Percentiles rank a stretch among this genome's conserved stretches.
These are phyloP conservation scores for Meiosimyza decipiens DNA, from an alignment of 2,888 invertebrate genomes.

Conservation along the genomic window DNA sequence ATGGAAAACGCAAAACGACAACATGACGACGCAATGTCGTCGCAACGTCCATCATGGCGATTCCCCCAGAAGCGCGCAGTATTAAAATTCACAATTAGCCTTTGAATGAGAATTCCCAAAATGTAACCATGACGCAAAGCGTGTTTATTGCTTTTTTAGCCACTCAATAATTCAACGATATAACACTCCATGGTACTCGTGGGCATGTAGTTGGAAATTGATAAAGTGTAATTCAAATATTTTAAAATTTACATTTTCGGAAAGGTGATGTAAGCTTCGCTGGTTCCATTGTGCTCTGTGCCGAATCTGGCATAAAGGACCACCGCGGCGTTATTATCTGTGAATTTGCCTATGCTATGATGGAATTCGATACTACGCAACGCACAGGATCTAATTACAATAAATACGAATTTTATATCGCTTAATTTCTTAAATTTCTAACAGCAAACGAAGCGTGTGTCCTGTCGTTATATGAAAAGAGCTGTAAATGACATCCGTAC, in stretches of 20 bases:
- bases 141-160: conserved; percentile 47
- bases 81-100: conserved; percentile 60
- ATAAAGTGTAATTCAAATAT: conserved; percentile 13
- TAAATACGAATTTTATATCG: conserved; percentile 8
- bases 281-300: conserved; percentile 35
- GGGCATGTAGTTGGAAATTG: background rate
- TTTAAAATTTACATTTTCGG: conserved; percentile 22
- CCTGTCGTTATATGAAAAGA: conserved; percentile 33
- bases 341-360: conserved; percentile 51
- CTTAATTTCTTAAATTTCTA: conserved; percentile 7
- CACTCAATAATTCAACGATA: conserved; percentile 55
- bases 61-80: conserved; percentile 45
- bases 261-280: conserved; percentile 40
- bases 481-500: conserved; percentile 49
- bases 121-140: conserved; percentile 45
- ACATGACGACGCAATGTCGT: background rate
- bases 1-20: background rate
- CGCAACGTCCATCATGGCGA: conserved; percentile 45
- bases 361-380: conserved; percentile 51
- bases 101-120: conserved; percentile 20
- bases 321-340: conserved; percentile 58
- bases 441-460: background rate
- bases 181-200: background rate
- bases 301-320: conserved; percentile 40
- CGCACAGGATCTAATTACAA: conserved; percentile 47